A percentile compares a stretch with the other conserved stretches of the same genome.
These are phyloP conservation scores for Scaptodrosophila latifasciaeformis DNA, from an alignment of 2,888 invertebrate species.

Conservation along the genomic window DNA sequence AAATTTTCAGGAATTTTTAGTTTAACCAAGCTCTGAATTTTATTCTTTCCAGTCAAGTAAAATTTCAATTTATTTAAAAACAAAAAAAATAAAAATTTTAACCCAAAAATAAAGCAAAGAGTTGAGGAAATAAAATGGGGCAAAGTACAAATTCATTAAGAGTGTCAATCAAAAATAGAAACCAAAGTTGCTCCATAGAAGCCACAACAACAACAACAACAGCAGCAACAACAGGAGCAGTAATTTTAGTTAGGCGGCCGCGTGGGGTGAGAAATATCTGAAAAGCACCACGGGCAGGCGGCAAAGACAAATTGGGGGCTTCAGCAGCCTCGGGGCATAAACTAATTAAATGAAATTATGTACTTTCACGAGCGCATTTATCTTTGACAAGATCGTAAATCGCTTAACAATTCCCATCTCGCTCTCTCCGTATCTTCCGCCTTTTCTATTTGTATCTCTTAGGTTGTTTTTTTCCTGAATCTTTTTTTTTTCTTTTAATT, in stretches of 20 bases:
- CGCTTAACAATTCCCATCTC: constrained; percentile 41
- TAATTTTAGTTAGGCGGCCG: too few relatives aligned
- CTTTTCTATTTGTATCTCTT: background rate
- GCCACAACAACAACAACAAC: background rate
- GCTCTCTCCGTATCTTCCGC: constrained; percentile 1
- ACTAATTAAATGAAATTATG: constrained; percentile 61
- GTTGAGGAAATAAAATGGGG: too few relatives aligned
- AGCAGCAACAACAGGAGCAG: constrained; percentile 13
- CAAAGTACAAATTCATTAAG: too few relatives aligned
- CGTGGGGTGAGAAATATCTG: too few relatives aligned
- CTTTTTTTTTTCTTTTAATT: background rate
- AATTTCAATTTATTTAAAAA: too few relatives aligned
- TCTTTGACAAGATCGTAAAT: constrained; percentile 57
- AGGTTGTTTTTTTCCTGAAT: background rate
- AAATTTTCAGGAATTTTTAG: too few relatives aligned
- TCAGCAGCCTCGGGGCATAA: constrained; percentile 41
- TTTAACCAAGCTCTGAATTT: too few relatives aligned
- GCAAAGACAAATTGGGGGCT: constrained; percentile 55
- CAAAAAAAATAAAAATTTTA: too few relatives aligned
- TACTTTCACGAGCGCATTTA: constrained; percentile 49
- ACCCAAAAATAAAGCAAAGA: background rate
- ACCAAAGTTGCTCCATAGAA: background rate
- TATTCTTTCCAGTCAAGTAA: too few relatives aligned
- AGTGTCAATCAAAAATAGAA: constrained; percentile 5
- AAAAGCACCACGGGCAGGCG: too few relatives aligned